Evolutionary conservation across 2,888 invertebrate genomes (phyloP).

Genomic region (Steromphala cineraria): DNA sequence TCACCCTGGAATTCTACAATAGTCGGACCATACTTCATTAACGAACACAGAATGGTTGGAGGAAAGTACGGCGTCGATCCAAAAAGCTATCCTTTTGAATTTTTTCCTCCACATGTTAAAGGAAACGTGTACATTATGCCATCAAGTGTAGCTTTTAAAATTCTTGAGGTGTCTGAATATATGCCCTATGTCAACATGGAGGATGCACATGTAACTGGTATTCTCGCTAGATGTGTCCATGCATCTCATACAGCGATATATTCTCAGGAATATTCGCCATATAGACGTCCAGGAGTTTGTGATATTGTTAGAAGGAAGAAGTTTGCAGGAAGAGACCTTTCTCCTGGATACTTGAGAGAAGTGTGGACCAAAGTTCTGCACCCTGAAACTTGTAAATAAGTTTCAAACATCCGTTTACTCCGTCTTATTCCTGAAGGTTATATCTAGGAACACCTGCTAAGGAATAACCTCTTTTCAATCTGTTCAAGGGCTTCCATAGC

Average conservation of each 20-base stretch:
- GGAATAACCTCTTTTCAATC: no score
- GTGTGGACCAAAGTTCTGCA: background rate
- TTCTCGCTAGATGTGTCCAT: constrained; percentile 44
- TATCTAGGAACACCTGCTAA: no score
- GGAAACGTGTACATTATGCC: constrained; percentile 57
- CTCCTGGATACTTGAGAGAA: background rate
- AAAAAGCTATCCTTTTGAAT: constrained; percentile 39
- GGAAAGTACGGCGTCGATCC: constrained; percentile 46
- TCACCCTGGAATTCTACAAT: constrained; percentile 12
- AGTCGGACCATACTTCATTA: background rate
- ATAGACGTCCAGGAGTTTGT: background rate
- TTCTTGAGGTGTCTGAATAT: constrained; percentile 48
- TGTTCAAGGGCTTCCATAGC: no score
- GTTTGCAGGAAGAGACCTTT: background rate
- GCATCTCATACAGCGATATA: background rate
- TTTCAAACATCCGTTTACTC: no score
- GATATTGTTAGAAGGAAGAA: background rate
- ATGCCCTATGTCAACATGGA: constrained; percentile 57
- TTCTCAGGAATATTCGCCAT: no score
- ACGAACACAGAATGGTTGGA: constrained; percentile 27
- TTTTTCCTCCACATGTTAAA: constrained; percentile 49
- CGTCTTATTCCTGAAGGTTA: no score
- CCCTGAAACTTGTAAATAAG: background rate
- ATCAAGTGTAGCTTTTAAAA: constrained; percentile 38
- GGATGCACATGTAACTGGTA: constrained; percentile 60